These are phyloP conservation scores for Sorex fumeus DNA, from an alignment of 2,113 vertebrate species.

Conservation along the genomic window DNA sequence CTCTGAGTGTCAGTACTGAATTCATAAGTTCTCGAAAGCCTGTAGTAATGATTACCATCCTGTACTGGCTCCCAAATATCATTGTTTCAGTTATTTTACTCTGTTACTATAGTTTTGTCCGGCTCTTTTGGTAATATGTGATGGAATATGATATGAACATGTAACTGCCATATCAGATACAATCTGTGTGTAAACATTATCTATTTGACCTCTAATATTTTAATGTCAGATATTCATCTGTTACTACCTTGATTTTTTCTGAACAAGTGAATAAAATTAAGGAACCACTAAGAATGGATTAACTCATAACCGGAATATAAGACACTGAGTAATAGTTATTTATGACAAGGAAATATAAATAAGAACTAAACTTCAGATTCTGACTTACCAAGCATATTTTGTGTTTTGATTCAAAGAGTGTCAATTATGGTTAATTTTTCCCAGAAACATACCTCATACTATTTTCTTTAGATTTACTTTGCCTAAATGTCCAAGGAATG, in stretches of 20 bases:
- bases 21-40: conserved; percentile 43
- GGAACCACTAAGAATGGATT: conserved; percentile 10
- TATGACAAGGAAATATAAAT: not conserved
- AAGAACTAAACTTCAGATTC: conserved; percentile 44
- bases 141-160: not conserved
- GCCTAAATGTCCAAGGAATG: conserved; percentile 8
- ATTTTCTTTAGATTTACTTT: not conserved
- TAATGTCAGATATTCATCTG: not conserved
- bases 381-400: not conserved
- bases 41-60: not conserved
- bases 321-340: conserved; percentile 2
- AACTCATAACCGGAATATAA: not conserved
- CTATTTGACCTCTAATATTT: not conserved
- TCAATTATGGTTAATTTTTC: not conserved
- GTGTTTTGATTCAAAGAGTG: conserved; percentile 51
- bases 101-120: not conserved
- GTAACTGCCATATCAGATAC: not conserved
- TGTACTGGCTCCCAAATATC: not conserved
- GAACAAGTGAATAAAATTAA: not conserved
- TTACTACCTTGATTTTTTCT: conserved; percentile 43
- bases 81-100: not conserved
- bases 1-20: not conserved
- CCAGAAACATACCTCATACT: not conserved
- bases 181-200: not conserved
- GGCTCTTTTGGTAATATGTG: not conserved